These are phyloP conservation scores for Engystomops pustulosus DNA, from an alignment of 2,113 vertebrate genomes.

Conservation along the genomic window DNA sequence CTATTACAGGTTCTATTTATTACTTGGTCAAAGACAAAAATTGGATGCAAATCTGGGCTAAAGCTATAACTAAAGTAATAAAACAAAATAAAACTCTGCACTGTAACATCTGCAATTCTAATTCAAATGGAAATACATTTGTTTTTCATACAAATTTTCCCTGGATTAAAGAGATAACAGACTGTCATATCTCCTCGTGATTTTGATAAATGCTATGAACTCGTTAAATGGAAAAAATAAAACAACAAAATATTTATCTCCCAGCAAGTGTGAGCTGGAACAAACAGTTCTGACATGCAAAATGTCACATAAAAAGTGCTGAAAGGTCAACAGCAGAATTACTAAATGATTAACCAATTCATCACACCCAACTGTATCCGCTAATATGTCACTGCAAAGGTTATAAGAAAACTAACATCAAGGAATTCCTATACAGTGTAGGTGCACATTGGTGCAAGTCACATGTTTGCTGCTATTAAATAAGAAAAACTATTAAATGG, in stretches of 20 bases:
- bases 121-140: too few relatives aligned
- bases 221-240: background rate
- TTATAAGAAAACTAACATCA: background rate
- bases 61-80: background rate
- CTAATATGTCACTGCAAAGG: background rate
- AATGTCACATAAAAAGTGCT: constrained; percentile 50
- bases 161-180: background rate
- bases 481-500: too few relatives aligned
- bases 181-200: constrained; percentile 22
- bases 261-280: constrained; percentile 12
- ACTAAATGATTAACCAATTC: constrained; percentile 31
- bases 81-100: background rate
- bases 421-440: too few relatives aligned
- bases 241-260: constrained; percentile 45
- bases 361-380: constrained; percentile 17
- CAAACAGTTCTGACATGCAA: constrained; percentile 46
- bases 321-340: constrained; percentile 37
- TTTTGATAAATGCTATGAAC: constrained; percentile 13
- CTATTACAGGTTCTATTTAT: too few relatives aligned
- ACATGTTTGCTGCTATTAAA: too few relatives aligned
- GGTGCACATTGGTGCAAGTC: too few relatives aligned
- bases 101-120: background rate
- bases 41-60: background rate
- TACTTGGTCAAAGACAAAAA: background rate
- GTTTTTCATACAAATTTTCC: background rate